phyloP scores from a whole-genome alignment of 2,888 invertebrate genomes.

The Eutolmus rufibarbis region DNA sequence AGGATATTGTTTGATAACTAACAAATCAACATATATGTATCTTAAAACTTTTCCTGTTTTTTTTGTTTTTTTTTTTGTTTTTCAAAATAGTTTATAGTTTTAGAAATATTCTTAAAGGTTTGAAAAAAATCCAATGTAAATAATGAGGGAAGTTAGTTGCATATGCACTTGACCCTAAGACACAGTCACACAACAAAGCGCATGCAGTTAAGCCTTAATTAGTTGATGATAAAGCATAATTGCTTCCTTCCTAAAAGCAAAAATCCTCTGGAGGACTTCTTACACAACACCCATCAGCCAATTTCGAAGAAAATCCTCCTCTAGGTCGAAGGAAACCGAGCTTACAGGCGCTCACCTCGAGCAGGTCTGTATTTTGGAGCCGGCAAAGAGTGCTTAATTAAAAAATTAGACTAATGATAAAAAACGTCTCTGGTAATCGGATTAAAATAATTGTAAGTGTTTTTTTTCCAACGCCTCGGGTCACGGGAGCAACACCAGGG shows the following conservation, averaged over 20 bases:
- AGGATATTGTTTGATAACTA: too few relatives aligned
- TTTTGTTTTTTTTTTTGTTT: too few relatives aligned
- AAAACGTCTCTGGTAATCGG: constrained; percentile 30
- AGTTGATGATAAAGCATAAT: background rate
- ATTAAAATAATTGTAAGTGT: constrained; percentile 40
- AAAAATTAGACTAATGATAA: constrained; percentile 40
- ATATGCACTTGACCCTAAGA: background rate
- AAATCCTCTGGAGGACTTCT: background rate
- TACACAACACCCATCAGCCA: background rate
- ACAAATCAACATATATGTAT: too few relatives aligned
- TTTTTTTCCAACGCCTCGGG: background rate
- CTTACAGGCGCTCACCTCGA: constrained; percentile 14
- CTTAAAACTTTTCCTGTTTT: too few relatives aligned
- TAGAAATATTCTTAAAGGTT: too few relatives aligned
- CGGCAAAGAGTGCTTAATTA: constrained; percentile 35
- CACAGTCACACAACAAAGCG: background rate
- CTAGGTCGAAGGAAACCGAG: background rate
- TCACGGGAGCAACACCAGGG: constrained; percentile 19
- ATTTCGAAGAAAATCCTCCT: background rate
- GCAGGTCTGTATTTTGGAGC: background rate
- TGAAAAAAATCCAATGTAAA: too few relatives aligned
- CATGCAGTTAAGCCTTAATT: background rate
- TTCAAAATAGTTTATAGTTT: too few relatives aligned
- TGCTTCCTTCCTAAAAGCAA: background rate
- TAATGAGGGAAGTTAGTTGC: background rate